phyloP scores from a whole-genome alignment of 37 sponge, comb jelly and placozoan species.

The Theonella swinhoei region DNA sequence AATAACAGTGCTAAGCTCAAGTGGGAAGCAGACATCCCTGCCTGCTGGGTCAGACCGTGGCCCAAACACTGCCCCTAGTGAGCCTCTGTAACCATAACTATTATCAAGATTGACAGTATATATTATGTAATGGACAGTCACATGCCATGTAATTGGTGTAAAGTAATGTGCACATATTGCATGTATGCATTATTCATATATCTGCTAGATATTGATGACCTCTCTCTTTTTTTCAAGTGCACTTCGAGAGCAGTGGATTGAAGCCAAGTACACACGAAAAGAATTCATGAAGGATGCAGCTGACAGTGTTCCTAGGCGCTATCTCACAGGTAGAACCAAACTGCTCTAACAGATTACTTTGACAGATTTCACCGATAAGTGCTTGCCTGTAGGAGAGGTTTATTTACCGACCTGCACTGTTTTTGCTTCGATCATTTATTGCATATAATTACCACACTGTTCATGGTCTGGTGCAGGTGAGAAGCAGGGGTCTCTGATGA shows the following conservation, averaged over 20 bases:
- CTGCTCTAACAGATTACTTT: too few species aligned
- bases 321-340: conserved; percentile 57
- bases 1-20: conserved; percentile 46
- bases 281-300: conserved; percentile 56
- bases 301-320: conserved; percentile 25
- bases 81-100: not conserved
- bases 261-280: conserved; percentile 72
- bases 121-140: not conserved
- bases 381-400: too few species aligned
- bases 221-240: conserved; percentile 35
- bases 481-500: conserved; percentile 47
- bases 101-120: too few species aligned
- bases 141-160: too few species aligned
- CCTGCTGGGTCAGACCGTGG: conserved; percentile 60
- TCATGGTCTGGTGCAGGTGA: conserved; percentile 13
- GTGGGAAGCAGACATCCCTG: conserved; percentile 68
- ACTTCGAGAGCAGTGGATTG: conserved; percentile 71
- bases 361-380: too few species aligned
- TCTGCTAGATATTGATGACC: not conserved
- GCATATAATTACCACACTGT: too few species aligned
- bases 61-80: conserved; percentile 45
- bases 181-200: not conserved
- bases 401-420: too few species aligned
- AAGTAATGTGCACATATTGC: conserved; percentile 12
- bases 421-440: too few species aligned